phyloP scores from a whole-genome alignment of 2,888 invertebrate genomes.

The Lathronympha strigana region DNA sequence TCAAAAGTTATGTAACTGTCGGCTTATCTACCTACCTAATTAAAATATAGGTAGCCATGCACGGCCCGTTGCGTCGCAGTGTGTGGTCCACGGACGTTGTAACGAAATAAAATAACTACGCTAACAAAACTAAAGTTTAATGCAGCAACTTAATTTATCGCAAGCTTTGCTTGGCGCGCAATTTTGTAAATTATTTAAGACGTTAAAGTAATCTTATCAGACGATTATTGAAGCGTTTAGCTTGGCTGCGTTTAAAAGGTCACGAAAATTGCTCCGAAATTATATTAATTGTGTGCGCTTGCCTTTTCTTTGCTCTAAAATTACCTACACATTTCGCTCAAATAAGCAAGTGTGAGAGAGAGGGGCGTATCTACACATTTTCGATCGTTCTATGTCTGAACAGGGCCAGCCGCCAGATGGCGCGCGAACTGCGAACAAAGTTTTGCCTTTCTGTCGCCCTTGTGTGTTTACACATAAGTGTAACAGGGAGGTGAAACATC shows the following conservation, averaged over 20 bases:
- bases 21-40: conserved; percentile 19
- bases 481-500: no score
- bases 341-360: no score
- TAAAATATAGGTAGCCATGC: conserved; percentile 29
- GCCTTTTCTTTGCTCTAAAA: no score
- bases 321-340: no score
- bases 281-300: neutral
- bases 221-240: conserved; percentile 18
- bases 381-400: no score
- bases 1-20: conserved; percentile 11
- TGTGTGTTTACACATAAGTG: no score
- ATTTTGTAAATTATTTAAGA: conserved; percentile 16
- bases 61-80: conserved; percentile 47
- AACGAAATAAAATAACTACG: conserved; percentile 44
- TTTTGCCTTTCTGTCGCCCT: no score
- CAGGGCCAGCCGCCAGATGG: no score
- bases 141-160: conserved; percentile 53
- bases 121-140: conserved; percentile 46
- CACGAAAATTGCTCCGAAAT: neutral
- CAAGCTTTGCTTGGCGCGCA: conserved; percentile 17
- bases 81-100: conserved; percentile 53
- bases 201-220: conserved; percentile 18
- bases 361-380: no score
- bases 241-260: neutral
- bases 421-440: no score